Evolutionary conservation across 2,888 invertebrate genomes (phyloP), one percentile per base, ranked within the genome.

Genomic region (Amiota minor): DNA sequence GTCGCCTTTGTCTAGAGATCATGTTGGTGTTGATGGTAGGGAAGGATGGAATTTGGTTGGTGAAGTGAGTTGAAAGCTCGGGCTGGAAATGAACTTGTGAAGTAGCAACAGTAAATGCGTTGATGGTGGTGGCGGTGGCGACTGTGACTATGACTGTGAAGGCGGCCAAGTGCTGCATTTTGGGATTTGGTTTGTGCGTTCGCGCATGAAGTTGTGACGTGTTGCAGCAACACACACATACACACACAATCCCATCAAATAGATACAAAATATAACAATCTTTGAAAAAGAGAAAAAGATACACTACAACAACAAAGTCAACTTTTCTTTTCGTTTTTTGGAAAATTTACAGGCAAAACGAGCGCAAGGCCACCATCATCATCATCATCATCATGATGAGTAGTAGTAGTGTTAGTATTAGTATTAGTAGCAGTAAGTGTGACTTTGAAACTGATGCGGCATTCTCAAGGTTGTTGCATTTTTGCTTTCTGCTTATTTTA

Each of bases 381-480:
- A 35, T 35, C 35, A 35, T 35, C 6, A 35, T 35, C 35, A 35
- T 35, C 35, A 35, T 35, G 35, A 35, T 35, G 35, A 35, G 35
- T 35, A 35, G 35, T 35, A 35, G 35, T 35, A 35, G 35, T 35
- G 6, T 3, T 35, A 35, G 35, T 35, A 35, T 3, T 35, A 35
- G 35, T 35, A 35, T 3, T 4, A 35, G 35, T 35, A 35, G 49
- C 10, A n/a, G 47, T 45, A 82, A 85, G 85, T 83, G 35, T 83
- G 79, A 79, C 75, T 71, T 71, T 61, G 73, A 70, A 71, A 65
- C 35, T 10, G 59, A 45, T 49, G 46, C 77, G 79, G 85, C 86
- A 79, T 78, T 85, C 83, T 86, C 85, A 82, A 83, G 83, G 84
- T 79, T 83, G 76, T 79, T 80, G 74, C 80, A 81, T 78, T 83